These are phyloP conservation scores for Acholoe squamosa DNA, from an alignment of 2,888 invertebrate genomes.

Conservation along the genomic window DNA sequence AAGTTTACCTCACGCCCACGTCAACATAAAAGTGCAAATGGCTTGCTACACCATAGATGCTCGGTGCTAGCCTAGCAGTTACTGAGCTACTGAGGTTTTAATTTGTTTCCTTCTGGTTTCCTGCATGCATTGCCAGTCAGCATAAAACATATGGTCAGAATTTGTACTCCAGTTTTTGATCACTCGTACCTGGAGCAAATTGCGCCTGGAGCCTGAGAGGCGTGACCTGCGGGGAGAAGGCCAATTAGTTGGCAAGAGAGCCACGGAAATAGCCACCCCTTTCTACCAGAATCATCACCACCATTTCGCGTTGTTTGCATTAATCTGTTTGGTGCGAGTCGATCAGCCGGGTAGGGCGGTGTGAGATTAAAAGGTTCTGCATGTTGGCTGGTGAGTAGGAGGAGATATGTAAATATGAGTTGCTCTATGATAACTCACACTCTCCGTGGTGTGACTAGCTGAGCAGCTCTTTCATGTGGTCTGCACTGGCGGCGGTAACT, in stretches of 20 bases:
- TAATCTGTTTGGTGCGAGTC: constrained; percentile 17
- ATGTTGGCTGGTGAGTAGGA: not conserved
- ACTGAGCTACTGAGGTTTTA: not conserved
- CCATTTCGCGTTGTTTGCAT: not conserved
- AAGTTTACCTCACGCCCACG: constrained; percentile 2
- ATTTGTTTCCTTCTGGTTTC: not conserved
- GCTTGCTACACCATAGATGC: not conserved
- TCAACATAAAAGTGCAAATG: not conserved
- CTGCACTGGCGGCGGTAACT: constrained; percentile 8
- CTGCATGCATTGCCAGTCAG: not conserved
- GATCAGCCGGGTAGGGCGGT: not conserved
- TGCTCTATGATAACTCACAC: constrained; percentile 42
- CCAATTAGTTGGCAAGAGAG: not conserved
- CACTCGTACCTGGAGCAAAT: not conserved
- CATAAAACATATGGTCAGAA: constrained; percentile 3
- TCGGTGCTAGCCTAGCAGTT: not conserved
- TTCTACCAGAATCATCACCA: not conserved
- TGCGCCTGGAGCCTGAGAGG: no score
- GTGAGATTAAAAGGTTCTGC: constrained; percentile 22
- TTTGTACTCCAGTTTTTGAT: not conserved
- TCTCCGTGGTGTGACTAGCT: not conserved
- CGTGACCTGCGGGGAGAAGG: not conserved
- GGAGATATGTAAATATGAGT: constrained; percentile 40
- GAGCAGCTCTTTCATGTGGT: constrained; percentile 38
- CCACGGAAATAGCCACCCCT: not conserved